phyloP scores from a whole-genome alignment of 37 sponge, comb jelly and placozoan genomes.

The Crambe crambe region DNA sequence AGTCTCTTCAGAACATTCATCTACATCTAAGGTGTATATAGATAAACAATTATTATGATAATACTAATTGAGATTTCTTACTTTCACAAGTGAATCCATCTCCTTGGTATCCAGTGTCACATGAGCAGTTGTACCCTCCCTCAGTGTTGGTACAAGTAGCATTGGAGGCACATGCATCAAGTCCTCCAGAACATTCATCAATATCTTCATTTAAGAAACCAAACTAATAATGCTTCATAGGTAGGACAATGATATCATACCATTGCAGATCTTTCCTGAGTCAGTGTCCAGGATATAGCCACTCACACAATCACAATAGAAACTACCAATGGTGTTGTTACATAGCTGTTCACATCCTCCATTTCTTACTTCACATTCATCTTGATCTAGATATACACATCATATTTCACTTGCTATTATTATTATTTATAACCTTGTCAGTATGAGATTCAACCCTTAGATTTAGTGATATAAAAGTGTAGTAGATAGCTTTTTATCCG shows the following conservation, averaged over 20 bases:
- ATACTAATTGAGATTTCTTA: not conserved
- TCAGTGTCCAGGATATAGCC: slow-evolving; percentile 22
- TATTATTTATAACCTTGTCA: too few relatives aligned
- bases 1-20: slow-evolving; percentile 14
- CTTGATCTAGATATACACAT: slow-evolving; percentile 22
- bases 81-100: not conserved
- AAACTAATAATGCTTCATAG: not conserved
- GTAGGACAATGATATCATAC: not conserved
- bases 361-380: slow-evolving; percentile 30
- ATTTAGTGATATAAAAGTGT: too few relatives aligned
- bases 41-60: not conserved
- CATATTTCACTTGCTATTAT: too few relatives aligned
- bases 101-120: slow-evolving; percentile 4
- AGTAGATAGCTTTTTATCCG: too few relatives aligned
- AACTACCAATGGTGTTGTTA: slow-evolving; percentile 31
- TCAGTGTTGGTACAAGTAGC: not conserved
- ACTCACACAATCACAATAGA: slow-evolving; percentile 11
- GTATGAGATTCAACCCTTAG: too few relatives aligned
- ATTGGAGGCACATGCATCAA: not conserved
- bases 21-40: slow-evolving; percentile 36
- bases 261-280: not conserved
- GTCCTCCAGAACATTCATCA: slow-evolving; percentile 34
- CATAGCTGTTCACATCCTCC: slow-evolving; percentile 45
- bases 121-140: slow-evolving; percentile 13
- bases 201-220: slow-evolving; percentile 1